These are phyloP conservation scores for Dryobates pubescens DNA, from an alignment of 2,797 vertebrate genomes.

Conservation along the genomic window DNA sequence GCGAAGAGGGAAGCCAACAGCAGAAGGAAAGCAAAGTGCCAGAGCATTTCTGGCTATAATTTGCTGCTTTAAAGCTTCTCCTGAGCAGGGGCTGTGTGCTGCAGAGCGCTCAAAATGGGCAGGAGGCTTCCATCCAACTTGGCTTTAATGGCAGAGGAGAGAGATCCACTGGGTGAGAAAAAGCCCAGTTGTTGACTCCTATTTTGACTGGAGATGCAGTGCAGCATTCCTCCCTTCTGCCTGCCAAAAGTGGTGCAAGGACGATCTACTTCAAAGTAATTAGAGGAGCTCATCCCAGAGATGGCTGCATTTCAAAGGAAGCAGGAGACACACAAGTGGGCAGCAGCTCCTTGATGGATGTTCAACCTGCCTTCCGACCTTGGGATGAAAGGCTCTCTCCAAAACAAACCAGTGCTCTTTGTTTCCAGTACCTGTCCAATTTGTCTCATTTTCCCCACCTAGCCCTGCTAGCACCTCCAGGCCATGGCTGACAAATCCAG, in stretches of 20 bases:
- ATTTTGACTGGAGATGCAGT: constrained; percentile 51
- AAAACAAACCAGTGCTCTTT: background rate
- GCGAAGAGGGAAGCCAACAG: constrained; percentile 24
- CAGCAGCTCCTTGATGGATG: background rate
- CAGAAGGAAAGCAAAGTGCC: constrained; percentile 50
- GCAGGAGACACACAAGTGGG: background rate
- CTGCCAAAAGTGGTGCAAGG: constrained; percentile 55
- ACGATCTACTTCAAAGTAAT: constrained; percentile 37
- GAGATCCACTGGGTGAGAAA: constrained; percentile 12
- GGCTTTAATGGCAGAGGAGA: constrained; percentile 30
- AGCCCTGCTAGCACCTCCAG: background rate
- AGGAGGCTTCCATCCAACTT: constrained; percentile 41
- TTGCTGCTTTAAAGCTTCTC: background rate
- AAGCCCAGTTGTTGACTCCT: constrained; percentile 55
- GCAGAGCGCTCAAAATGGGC: constrained; percentile 10
- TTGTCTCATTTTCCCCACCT: background rate
- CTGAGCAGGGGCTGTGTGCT: background rate
- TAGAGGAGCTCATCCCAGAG: constrained; percentile 40
- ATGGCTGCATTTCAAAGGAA: constrained; percentile 53
- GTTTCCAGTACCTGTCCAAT: background rate
- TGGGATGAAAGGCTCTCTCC: background rate
- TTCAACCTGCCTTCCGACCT: constrained; percentile 3
- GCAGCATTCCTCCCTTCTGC: constrained; percentile 31
- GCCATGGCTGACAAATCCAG: background rate
- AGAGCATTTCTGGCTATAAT: constrained; percentile 38